phyloP scores from a whole-genome alignment of 2,888 invertebrate species.

The Dione juno region DNA sequence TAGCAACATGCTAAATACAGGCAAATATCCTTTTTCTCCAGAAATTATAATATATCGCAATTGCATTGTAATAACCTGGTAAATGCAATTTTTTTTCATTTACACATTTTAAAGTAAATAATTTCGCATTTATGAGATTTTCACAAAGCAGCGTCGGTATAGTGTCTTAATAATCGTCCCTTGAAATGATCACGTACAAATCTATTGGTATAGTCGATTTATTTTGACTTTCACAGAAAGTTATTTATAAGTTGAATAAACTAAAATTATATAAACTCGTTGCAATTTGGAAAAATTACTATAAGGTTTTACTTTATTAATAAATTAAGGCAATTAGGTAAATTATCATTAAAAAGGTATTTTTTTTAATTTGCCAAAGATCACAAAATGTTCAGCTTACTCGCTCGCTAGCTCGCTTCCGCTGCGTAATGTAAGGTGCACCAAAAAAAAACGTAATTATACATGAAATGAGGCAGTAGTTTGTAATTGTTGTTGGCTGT shows the following conservation, averaged over 20 bases:
- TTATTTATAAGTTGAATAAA: constrained; percentile 27
- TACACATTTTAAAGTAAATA: background rate
- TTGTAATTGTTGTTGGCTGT: constrained; percentile 28
- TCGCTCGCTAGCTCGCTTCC: constrained; percentile 24
- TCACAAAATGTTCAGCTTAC: constrained; percentile 27
- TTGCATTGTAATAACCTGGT: background rate
- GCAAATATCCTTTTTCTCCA: constrained; percentile 16
- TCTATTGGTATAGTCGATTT: constrained; percentile 5
- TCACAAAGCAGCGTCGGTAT: background rate
- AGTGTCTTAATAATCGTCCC: background rate
- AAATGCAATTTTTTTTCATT: background rate
- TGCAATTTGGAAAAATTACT: background rate
- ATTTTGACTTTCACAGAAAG: constrained; percentile 28
- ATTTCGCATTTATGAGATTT: background rate
- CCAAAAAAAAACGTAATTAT: constrained; percentile 22
- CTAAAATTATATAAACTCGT: background rate
- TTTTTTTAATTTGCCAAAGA: constrained; percentile 23
- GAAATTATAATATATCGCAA: background rate
- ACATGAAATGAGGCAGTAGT: constrained; percentile 19
- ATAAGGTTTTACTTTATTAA: background rate
- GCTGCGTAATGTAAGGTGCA: constrained; percentile 29
- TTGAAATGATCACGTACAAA: constrained; percentile 22
- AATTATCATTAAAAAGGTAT: background rate
- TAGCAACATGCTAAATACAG: constrained; percentile 39
- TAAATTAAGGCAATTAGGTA: constrained; percentile 5